These are phyloP conservation scores for Apodemia zela DNA, from an alignment of 2,888 invertebrate species.

Conservation along the genomic window DNA sequence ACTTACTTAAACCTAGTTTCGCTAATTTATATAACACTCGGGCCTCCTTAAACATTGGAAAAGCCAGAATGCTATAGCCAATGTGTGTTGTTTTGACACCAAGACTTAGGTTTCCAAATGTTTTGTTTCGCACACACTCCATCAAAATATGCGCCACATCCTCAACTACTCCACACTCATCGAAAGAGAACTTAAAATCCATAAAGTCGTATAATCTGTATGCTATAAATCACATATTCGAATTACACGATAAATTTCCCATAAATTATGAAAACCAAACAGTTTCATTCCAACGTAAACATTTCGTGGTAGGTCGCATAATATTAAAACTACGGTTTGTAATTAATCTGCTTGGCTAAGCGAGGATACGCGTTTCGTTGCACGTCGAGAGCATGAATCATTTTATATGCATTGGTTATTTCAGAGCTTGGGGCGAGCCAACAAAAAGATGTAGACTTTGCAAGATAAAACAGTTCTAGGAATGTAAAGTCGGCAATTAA, in stretches of 20 bases:
- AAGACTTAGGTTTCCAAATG: no score
- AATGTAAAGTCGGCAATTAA: no score
- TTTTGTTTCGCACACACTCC: no score
- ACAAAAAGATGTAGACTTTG: constrained; percentile 24
- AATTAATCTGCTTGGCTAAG: constrained; percentile 55
- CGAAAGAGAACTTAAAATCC: neutral
- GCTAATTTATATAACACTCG: no score
- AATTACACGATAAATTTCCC: constrained; percentile 2
- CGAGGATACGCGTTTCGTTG: constrained; percentile 41
- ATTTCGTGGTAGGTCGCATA: constrained; percentile 30
- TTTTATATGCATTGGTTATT: constrained; percentile 58
- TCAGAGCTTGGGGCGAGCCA: constrained; percentile 27
- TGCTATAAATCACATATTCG: neutral
- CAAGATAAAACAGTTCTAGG: constrained; percentile 34
- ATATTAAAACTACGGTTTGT: constrained; percentile 42
- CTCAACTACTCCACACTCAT: no score
- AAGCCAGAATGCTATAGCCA: no score
- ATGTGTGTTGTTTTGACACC: no score
- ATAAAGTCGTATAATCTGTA: neutral
- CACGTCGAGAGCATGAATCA: constrained; percentile 58
- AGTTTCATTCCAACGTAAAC: constrained; percentile 4
- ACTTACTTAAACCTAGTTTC: no score
- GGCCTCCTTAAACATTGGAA: no score
- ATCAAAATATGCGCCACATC: no score
- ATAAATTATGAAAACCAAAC: constrained; percentile 17